Base-by-base conservation (phyloP, 2,113 vertebrate species). In the Corythaixoides concolor region DNA sequence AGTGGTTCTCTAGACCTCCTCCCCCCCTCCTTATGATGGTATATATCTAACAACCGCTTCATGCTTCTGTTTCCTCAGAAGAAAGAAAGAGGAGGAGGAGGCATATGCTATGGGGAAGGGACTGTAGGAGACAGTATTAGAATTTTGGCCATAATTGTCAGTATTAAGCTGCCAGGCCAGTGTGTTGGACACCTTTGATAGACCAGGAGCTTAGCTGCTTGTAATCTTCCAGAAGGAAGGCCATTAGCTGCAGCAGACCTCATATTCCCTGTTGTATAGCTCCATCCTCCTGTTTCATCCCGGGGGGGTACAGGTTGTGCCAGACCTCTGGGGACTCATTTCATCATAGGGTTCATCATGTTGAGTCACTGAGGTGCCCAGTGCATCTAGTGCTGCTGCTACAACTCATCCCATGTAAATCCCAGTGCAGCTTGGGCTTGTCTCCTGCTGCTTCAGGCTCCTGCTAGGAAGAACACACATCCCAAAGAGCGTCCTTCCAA, bases 131-230 rank as follows among this genome's bases (percentile, higher is more conserved):
- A 95, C 96, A 98, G 98, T 97, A 91, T 97, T 98, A 95, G 85
- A 81, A 88, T 96, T 97, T 96, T 84, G 91, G 93, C 93, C 52
- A 53, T 66, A 66, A 90, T 92, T 96, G 96, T 97, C 97, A 98
- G 98, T 98, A 97, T 98, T 98, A 97, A 83, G 60, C 83, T 92
- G 94, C 87, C 84, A 58, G 73, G 87, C 75, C 87, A 64, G 41
- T 81, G 72, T 27, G 41, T 59, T 1, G 0, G 59, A 73, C 59
- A 41, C n/a, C 27, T 90, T 37, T 74, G 32, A 55, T 11, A 87
- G 74, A 82, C 17, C 50, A 83, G 74, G 84, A 92, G 52, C n/a
- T 86, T 66, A 85, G 87, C 81, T 95, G 74, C 85, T 88, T 73
- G n/a, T 66, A 67, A 90, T 80, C 90, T 95, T 96, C 89, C 47